These are phyloP conservation scores for Phaonia tiefii DNA, from an alignment of 2,888 invertebrate species.

Conservation along the genomic window DNA sequence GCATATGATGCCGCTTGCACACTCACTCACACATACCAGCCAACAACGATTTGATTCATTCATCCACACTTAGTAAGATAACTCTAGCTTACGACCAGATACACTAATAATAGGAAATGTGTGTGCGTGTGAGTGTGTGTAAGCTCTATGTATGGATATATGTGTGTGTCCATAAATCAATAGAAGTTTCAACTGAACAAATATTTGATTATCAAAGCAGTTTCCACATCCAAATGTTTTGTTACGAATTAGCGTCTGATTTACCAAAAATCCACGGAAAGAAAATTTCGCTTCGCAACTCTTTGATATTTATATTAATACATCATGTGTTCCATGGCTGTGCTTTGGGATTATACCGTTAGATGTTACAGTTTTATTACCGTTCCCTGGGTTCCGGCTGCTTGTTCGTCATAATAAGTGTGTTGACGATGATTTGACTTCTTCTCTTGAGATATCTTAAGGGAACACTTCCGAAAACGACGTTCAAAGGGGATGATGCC, in stretches of 20 bases:
- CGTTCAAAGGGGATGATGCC: too few relatives aligned
- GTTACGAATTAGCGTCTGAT: constrained; percentile 52
- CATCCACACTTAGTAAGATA: too few relatives aligned
- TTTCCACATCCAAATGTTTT: constrained; percentile 51
- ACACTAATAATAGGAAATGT: neutral
- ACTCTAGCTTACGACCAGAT: too few relatives aligned
- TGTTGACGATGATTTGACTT: too few relatives aligned
- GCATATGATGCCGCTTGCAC: neutral
- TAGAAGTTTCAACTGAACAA: constrained; percentile 42
- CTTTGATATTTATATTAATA: neutral
- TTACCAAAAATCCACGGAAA: constrained; percentile 32
- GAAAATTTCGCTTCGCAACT: neutral
- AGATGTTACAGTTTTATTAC: too few relatives aligned
- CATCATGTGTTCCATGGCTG: too few relatives aligned
- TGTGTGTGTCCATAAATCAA: constrained; percentile 30
- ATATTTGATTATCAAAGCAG: constrained; percentile 46
- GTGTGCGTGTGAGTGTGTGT: neutral
- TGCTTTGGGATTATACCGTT: too few relatives aligned
- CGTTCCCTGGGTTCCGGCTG: too few relatives aligned
- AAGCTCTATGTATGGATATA: neutral
- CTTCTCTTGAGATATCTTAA: too few relatives aligned
- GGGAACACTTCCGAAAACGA: too few relatives aligned
- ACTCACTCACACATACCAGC: neutral
- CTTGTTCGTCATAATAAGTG: too few relatives aligned
- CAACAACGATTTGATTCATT: too few relatives aligned